Base-by-base conservation (phyloP, 2,888 invertebrate genomes). In the Catocala nupta region DNA sequence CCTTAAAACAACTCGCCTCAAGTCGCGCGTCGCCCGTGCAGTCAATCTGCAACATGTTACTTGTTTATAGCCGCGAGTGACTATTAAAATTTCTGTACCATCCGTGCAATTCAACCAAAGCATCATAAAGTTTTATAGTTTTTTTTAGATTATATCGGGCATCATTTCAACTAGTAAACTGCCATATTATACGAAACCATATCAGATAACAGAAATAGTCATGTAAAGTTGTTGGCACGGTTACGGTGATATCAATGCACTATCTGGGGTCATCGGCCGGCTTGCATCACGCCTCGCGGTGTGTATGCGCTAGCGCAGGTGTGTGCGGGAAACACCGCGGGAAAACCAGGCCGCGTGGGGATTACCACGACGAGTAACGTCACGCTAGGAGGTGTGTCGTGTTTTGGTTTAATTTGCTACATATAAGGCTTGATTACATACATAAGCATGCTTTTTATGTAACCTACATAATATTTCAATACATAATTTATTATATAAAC, bases 261-360 rank as follows among this genome's bases (percentile, higher is more conserved):
- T 75, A 74, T 74, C 74, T 75, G 48, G 61, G 73, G 64, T 75
- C 76, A 59, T 48, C 52, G 66, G 49, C 75, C 76, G 63, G 45
- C 57, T 73, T 75, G 75, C 76, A 75, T 58, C 71, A 73, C 54
- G 62, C 13, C 51, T 51, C 16, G 16, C 1, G 8, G 42, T 7
- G n/a, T 54, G 9, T 34, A 12, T 56, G 52, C 52, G 48, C 43
- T 2, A 11, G 42, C 45, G 47, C 52, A 61, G 25, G 51, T 47
- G 56, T 39, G 55, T 33, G 45, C 39, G 50, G 51, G 33, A 43
- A 50, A 50, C 54, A 39, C 58, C 36, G 44, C 53, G 63, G 63
- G 43, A 63, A 63, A 63, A 54, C 63, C 63, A 2, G 33, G 34
- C 12, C 25, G 53, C 43, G 43, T 33, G 57, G 63, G 63, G 44